phyloP scores from a whole-genome alignment of 1,140 invertebrate species.

The Bilobella aurantiaca region DNA sequence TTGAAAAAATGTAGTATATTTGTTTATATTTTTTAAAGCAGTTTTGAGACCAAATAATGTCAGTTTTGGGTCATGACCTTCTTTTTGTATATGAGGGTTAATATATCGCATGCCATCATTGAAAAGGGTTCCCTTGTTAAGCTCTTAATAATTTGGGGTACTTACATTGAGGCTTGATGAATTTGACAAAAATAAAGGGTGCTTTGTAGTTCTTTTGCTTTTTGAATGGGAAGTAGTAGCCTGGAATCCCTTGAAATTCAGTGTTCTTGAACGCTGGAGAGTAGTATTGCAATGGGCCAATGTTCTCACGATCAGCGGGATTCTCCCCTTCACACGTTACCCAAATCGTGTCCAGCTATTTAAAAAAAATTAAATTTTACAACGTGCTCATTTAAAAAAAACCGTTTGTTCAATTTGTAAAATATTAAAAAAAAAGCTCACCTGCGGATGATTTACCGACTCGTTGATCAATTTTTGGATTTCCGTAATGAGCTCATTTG shows the following conservation, averaged over 20 bases:
- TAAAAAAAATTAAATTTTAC: not conserved
- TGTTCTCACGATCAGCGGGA: constrained; percentile 75
- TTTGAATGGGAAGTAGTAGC: constrained; percentile 68
- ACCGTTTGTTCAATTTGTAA: too few species aligned
- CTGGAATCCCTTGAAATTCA: constrained; percentile 49
- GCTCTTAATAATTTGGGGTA: too few species aligned
- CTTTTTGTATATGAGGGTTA: too few species aligned
- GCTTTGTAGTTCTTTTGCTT: constrained; percentile 41
- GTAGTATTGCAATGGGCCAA: constrained; percentile 53
- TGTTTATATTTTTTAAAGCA: too few species aligned
- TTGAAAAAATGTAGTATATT: too few species aligned
- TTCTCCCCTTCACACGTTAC: constrained; percentile 80
- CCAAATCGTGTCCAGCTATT: constrained; percentile 59
- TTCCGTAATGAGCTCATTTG: not conserved
- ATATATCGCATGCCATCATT: too few species aligned
- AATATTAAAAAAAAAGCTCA: too few species aligned
- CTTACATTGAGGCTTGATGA: constrained; percentile 26
- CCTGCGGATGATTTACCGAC: not conserved
- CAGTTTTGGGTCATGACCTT: too few species aligned
- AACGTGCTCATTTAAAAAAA: not conserved
- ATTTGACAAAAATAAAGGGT: constrained; percentile 45
- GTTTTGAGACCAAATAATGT: too few species aligned
- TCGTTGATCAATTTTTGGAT: not conserved
- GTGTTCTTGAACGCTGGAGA: not conserved
- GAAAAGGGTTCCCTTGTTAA: too few species aligned